Evolutionary conservation across 2,113 vertebrate genomes (phyloP), one percentile per base, ranked within the genome.

Genomic region (Odocoileus hemionus): DNA sequence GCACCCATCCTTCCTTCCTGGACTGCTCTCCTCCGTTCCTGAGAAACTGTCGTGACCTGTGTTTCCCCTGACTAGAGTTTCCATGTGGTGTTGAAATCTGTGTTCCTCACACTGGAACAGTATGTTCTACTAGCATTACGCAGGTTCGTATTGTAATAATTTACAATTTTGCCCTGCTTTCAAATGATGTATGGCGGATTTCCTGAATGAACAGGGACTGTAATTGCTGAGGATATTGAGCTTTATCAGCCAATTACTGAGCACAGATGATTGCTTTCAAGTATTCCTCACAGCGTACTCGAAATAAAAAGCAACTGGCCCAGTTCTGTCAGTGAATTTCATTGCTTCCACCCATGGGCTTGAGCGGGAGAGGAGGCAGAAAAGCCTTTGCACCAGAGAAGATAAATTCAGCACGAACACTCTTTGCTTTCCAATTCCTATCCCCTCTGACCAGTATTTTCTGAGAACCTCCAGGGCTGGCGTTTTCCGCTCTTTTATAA

Each of bases 281-380:
- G 94, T 93, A 89, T 90, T 95, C 58, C 97, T 92, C 64, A 74
- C 95, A 97, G 70, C 82, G 47, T 45, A 96, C 91, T 97, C 86
- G 91, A 98, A 98, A 97, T 91, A 97, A 98, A 98, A 97, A 94
- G 30, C 64, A 84, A 52, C 90, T 95, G 96, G 50, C 79, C 90
- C 96, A 95, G 92, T 98, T 97, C 89, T 85, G 95, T 96, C 97
- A 98, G 60, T 47, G 96, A 97, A 93, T 98, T 92, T 98, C 79
- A 97, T 97, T 97, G 80, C 54, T 98, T 96, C 36, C 36, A 82
- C 97, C 97, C 97, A 84, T 95, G 96, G 95, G 97, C 91, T 98
- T 95, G 55, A 95, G 93, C 94, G 7, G 67, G 93, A 94, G 84
- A 94, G 36, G 19, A 97, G n/a, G 82, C 36, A 95, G 95, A 97